Evolutionary conservation across 2,113 vertebrate species (phyloP), one percentile per base, ranked within the genome.

Genomic region (Ramphastos sulfuratus): DNA sequence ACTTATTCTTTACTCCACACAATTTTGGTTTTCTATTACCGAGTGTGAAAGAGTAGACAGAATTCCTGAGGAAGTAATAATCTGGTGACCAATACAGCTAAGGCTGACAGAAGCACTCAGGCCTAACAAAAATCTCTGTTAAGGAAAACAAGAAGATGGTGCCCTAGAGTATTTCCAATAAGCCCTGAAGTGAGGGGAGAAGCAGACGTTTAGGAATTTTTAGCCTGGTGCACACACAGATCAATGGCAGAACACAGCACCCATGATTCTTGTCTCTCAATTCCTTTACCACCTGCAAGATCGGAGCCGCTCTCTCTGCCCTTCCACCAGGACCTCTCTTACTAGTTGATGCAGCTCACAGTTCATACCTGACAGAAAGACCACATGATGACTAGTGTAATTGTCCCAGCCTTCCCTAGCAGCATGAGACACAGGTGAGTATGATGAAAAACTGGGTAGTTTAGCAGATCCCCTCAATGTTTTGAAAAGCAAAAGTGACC

Each of bases 41-140:
- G 56, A 37, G 8, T 2, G 2, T 21, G 11, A 8, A 44, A 16
- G 9, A 78, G 24, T 8, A 89, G 13, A 50, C 8, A 55, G 30
- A 84, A 92, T 64, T 92, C 15, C 35, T 0, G 0, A 31, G 27
- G 28, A 82, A 80, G 30, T 1, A 6, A 1, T 20, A 79, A 73
- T 6, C 2, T 72, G 52, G 28, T 48, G 19, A 78, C 24, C 70
- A 79, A 72, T 4, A 25, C 39, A 8, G 71, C 12, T 6, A 10
- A 52, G 31, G 33, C 1, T 79, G 60, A 70, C 15, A 85, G 39
- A 84, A 3, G 24, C 24, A 82, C 31, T 50, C 46, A 12, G 28
- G 25, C 10, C 28, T 85, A 82, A 76, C 60, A 59, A 23, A 19
- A 74, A 72, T 17, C 31, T 89, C 48, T 9, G 48, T 7, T 37